Base-by-base conservation (phyloP, 2,888 invertebrate genomes). In the Rhagium mordax region DNA sequence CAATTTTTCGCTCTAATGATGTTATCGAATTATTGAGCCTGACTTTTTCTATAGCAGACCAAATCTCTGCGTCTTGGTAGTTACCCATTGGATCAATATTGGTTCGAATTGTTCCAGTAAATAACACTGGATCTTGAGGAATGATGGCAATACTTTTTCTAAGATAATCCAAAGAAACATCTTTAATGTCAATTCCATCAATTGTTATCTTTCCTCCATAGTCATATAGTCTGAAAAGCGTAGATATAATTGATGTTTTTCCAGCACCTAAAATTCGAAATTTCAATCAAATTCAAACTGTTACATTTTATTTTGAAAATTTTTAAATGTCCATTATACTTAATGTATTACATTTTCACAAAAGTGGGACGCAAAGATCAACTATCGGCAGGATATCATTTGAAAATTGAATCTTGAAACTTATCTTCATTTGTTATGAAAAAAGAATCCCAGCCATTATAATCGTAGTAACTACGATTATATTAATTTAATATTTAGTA, bases 111-210 rank as follows among this genome's bases (percentile, higher is more conserved):
- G 90, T 89, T 27, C 91, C 91, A 0, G 95, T 94, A 88, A 98
- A 95, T 60, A 96, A 88, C 69, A 95, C 94, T 0, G 96, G 95
- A 83, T 95, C 95, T 86, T 96, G 96, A 0, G 96, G 95, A 61
- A 96, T 96, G 82, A 96, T 95, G 13, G 95, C 94, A 74, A 96
- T 91, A 84, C 91, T 92, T 60, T 93, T 92, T 68, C 95, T 77
- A 2, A 82, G 71, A 15, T 71, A 75, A 16, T 77, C 76, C 13
- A 82, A 67, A 0, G 81, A 78, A 3, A 84, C 67, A 5, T 77
- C 69, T 0, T 89, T 89, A 0, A 93, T 94, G 82, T 94, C 92
- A 1, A 93, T 89, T 0, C 90, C 93, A 86, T 93, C 93, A 61
- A 93, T 91, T 66, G 86, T 81, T 55, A 93, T 89, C 0, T 78